phyloP scores from a whole-genome alignment of 2,888 invertebrate species.

The Congeria kusceri region DNA sequence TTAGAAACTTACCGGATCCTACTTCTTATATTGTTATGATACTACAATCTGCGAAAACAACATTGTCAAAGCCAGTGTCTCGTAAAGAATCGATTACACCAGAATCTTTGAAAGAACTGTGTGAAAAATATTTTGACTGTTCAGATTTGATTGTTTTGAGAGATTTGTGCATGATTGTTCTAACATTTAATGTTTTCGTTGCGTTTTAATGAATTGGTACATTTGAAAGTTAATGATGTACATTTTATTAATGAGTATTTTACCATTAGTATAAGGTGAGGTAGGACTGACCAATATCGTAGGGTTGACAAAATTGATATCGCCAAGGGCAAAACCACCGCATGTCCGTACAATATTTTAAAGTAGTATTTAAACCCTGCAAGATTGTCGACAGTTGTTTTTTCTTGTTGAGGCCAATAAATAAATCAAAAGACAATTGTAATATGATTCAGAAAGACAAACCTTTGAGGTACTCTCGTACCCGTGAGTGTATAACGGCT shows the following conservation, averaged over 20 bases:
- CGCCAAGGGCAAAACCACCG: conserved; percentile 45
- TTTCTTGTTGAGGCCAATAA: not conserved
- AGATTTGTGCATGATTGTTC: conserved; percentile 47
- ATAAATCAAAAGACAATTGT: not conserved
- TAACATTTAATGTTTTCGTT: conserved; percentile 34
- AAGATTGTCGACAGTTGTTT: not conserved
- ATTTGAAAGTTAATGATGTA: conserved; percentile 43
- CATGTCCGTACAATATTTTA: conserved; percentile 56
- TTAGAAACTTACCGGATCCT: conserved; percentile 36
- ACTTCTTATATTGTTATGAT: conserved; percentile 49
- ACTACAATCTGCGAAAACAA: conserved; percentile 43
- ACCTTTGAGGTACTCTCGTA: conserved; percentile 54
- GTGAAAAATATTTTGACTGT: conserved; percentile 11
- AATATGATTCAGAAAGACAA: conserved; percentile 39
- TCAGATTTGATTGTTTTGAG: conserved; percentile 35
- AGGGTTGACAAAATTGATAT: conserved; percentile 43
- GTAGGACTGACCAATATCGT: conserved; percentile 63
- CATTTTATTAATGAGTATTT: conserved; percentile 35
- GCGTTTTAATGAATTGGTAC: conserved; percentile 10
- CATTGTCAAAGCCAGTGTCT: conserved; percentile 15
- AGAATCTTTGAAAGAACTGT: conserved; percentile 40
- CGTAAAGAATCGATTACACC: conserved; percentile 45
- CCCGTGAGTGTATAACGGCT: conserved; percentile 39
- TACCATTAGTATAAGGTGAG: conserved; percentile 37
- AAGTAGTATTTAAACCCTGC: conserved; percentile 24